Percentiles rank a stretch among this genome's conserved stretches.
phyloP scores from a whole-genome alignment of 2,113 vertebrate species.

The human region GRCh38 chr22:22103501-22104000 shows the following conservation, averaged over 20 bases:
- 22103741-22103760: slow-evolving; percentile 90
- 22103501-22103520: slow-evolving; percentile 88
- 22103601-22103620: slow-evolving; percentile 91
- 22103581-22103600: slow-evolving; percentile 88
- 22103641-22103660: slow-evolving; percentile 93
- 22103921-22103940: slow-evolving; percentile 95
- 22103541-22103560: slow-evolving; percentile 92
- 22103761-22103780: slow-evolving; percentile 95
- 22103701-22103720: slow-evolving; percentile 94
- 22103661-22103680: slow-evolving; percentile 94
- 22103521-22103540: slow-evolving; percentile 94
- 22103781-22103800: slow-evolving; percentile 93
- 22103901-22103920: slow-evolving; percentile 96
- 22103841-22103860: slow-evolving; percentile 97
- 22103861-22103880: slow-evolving; percentile 95
- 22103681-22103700: slow-evolving; percentile 95
- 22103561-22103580: slow-evolving; percentile 90
- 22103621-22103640: slow-evolving; percentile 90
- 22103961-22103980: slow-evolving; percentile 83
- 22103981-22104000: background rate
- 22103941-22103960: slow-evolving; percentile 90
- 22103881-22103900: slow-evolving; percentile 92
- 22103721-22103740: slow-evolving; percentile 92
- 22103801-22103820: slow-evolving; percentile 94
- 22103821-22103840: slow-evolving; percentile 94